A percentile compares a stretch with the other conserved stretches of the same genome.
Evolutionary conservation across 2,113 vertebrate genomes (phyloP).

Genomic region (Callipepla californica): DNA sequence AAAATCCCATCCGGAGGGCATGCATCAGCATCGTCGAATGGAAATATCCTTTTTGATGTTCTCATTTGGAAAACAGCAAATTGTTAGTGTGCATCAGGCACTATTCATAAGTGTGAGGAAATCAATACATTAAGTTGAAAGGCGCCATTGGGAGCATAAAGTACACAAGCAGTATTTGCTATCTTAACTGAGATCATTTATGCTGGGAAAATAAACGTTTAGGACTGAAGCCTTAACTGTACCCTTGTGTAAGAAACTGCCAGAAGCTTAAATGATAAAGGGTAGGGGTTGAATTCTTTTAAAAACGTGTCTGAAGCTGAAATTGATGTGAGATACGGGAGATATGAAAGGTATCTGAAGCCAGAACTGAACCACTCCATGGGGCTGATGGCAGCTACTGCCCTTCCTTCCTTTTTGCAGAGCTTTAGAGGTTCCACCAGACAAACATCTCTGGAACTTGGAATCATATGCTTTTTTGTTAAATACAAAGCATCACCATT

Average conservation of each 20-base stretch:
- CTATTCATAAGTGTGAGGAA: background rate
- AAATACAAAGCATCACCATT: background rate
- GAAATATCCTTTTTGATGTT: slow-evolving; percentile 94
- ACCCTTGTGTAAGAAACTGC: background rate
- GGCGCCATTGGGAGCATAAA: background rate
- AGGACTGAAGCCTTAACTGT: background rate
- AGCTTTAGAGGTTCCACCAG: background rate
- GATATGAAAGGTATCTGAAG: background rate
- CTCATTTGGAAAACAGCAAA: background rate
- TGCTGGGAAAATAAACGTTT: background rate
- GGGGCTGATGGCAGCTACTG: background rate
- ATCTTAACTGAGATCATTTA: background rate
- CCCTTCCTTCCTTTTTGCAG: background rate
- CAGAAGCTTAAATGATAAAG: background rate
- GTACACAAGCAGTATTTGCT: accelerated
- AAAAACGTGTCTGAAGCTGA: background rate
- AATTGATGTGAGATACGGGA: background rate
- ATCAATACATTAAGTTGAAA: background rate
- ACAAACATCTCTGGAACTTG: background rate
- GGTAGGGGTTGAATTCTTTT: background rate
- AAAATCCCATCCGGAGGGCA: slow-evolving; percentile 96
- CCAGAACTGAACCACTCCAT: background rate
- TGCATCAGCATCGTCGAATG: slow-evolving; percentile 99
- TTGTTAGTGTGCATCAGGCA: background rate
- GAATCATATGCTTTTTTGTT: accelerated